Evolutionary conservation across 2,113 vertebrate genomes (phyloP), one percentile per base, ranked within the genome.

Genomic region (Ciconia maguari): DNA sequence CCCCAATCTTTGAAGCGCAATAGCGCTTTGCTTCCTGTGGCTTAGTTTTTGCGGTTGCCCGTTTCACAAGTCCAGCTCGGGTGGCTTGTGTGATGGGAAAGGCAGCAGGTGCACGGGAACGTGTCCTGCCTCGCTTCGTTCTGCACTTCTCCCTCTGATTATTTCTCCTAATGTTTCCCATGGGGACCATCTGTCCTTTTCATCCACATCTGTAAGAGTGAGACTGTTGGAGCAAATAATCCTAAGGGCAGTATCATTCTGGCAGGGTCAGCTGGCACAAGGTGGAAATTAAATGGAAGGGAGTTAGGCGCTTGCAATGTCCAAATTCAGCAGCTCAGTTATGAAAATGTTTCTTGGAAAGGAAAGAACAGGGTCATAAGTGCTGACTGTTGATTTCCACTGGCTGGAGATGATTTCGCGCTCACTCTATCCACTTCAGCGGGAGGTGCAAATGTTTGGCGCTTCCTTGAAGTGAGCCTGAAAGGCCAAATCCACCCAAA

Each of bases 291-390:
- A 93, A 87, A 88, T 54, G 68, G 51, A 91, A 91, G 64, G 58
- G 71, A 83, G 58, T 13, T 72, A 25, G 36, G 84, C 0, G 0
- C 74, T 72, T 94, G 76, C 64, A 20, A 8, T n/a, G 78, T 88
- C 94, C 94, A 96, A 91, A 75, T 87, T 91, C 81, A 95, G 81
- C 94, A 90, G 65, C 61, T 93, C 74, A 5, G 11, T 76, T 82
- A 79, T 82, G 84, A 89, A 95, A 84, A 55, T 42, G 68, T 89
- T 95, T 94, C 66, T 93, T 94, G 92, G 84, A 93, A 93, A 76
- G 86, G 64, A 30, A 91, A 81, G 84, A 91, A 91, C 60, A 75
- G 68, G 27, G 32, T 70, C 60, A 10, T 46, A 87, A 83, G 44
- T 2, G 9, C 62, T 3, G 10, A 83, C 36, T 86, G 44, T 72